A percentile compares a stretch with the other conserved stretches of the same genome.
phyloP scores from a whole-genome alignment of 2,888 invertebrate species.

The Selenia dentaria region DNA sequence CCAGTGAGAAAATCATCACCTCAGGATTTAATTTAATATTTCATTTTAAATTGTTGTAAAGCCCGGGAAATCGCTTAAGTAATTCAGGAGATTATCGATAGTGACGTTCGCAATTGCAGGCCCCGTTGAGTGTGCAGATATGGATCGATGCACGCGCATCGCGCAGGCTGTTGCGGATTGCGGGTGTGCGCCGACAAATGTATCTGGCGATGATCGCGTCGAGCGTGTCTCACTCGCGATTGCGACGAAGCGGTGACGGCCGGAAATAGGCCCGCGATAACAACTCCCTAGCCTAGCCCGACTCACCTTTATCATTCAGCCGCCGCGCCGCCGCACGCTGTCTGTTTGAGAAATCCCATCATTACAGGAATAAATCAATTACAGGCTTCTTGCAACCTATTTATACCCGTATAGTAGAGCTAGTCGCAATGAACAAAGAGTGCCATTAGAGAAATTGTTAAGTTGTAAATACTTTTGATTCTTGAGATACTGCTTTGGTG shows the following conservation, averaged over 20 bases:
- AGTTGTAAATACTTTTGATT: slow-evolving; percentile 42
- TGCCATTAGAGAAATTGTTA: slow-evolving; percentile 48
- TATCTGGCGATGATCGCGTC: slow-evolving; percentile 78
- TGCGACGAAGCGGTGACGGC: slow-evolving; percentile 65
- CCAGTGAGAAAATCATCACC: slow-evolving; percentile 66
- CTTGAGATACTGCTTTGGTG: slow-evolving; percentile 28
- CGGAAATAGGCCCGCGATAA: slow-evolving; percentile 81
- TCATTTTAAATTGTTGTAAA: slow-evolving; percentile 37
- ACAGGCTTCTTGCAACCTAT: slow-evolving; percentile 47
- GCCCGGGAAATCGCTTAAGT: slow-evolving; percentile 51
- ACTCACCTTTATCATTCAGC: slow-evolving; percentile 71
- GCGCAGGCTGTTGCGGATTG: slow-evolving; percentile 48
- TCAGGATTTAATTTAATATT: slow-evolving; percentile 45
- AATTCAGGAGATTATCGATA: slow-evolving; percentile 70
- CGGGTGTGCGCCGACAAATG: slow-evolving; percentile 75
- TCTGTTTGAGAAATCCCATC: slow-evolving; percentile 71
- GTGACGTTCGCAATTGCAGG: slow-evolving; percentile 60
- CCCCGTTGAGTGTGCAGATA: slow-evolving; percentile 64
- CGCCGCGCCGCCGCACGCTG: slow-evolving; percentile 44
- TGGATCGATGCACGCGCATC: slow-evolving; percentile 61
- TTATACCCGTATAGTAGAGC: slow-evolving; percentile 32
- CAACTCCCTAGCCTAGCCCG: slow-evolving; percentile 72
- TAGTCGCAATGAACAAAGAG: slow-evolving; percentile 47
- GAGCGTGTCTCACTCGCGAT: slow-evolving; percentile 56
- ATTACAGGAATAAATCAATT: slow-evolving; percentile 79